Evolutionary conservation across 2,797 vertebrate genomes (phyloP).

Genomic region (Pseudochaenichthys georgianus): DNA sequence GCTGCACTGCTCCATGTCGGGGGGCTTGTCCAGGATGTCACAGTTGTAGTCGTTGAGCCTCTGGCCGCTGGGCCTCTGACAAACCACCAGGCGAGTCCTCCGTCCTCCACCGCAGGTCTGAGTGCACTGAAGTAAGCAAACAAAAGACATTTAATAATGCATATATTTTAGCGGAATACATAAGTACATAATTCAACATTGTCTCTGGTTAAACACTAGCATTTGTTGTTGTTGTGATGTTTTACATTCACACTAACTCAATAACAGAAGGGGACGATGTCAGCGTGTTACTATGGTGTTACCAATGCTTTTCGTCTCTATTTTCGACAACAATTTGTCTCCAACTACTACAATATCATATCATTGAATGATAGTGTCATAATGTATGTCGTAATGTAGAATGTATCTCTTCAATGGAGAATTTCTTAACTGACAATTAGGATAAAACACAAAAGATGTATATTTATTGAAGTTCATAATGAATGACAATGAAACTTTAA

Average conservation of each 20-base stretch:
- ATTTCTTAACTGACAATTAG: neutral
- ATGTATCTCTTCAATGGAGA: neutral
- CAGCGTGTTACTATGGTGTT: too few species aligned
- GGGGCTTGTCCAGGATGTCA: slow-evolving; percentile 92
- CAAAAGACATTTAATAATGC: neutral
- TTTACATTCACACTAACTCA: too few species aligned
- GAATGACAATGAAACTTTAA: neutral
- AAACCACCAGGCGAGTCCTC: slow-evolving; percentile 92
- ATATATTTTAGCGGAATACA: neutral
- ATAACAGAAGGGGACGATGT: too few species aligned
- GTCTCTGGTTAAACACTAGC: too few species aligned
- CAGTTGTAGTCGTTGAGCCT: slow-evolving; percentile 92
- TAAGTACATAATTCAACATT: too few species aligned
- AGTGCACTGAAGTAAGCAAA: slow-evolving; percentile 87
- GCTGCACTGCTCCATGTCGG: slow-evolving; percentile 90
- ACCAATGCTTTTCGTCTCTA: too few species aligned
- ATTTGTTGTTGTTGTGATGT: too few species aligned
- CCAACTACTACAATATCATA: too few species aligned
- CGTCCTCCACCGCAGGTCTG: slow-evolving; percentile 92
- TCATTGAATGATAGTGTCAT: too few species aligned
- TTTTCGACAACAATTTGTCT: too few species aligned
- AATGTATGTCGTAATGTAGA: neutral
- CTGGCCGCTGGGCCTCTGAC: slow-evolving; percentile 91
- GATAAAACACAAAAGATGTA: slow-evolving; percentile 5
- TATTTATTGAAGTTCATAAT: slow-evolving; percentile 1